These are phyloP conservation scores for Cyprinodon variegatus DNA, from an alignment of 2,113 vertebrate species.

Conservation along the genomic window DNA sequence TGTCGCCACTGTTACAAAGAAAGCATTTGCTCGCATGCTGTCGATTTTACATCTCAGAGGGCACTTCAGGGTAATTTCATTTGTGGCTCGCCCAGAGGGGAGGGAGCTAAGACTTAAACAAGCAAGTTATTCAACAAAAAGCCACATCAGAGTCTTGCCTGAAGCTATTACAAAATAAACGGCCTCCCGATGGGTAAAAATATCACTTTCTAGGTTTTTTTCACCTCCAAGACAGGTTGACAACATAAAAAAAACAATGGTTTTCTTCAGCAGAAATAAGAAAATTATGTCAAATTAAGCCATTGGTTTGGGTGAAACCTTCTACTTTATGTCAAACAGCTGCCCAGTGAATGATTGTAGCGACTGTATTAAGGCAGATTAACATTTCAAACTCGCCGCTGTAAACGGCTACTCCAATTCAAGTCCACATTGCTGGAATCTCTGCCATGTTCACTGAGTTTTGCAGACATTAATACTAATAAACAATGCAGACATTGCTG, in stretches of 20 bases:
- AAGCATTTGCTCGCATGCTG: constrained; percentile 58
- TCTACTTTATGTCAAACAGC: constrained; percentile 11
- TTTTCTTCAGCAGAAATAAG: constrained; percentile 23
- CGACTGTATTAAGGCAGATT: constrained; percentile 22
- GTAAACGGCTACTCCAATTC: constrained; percentile 42
- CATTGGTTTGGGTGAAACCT: constrained; percentile 46
- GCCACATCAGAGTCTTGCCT: constrained; percentile 54
- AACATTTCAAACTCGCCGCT: constrained; percentile 34
- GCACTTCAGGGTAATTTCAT: constrained; percentile 65
- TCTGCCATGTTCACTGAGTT: constrained; percentile 71
- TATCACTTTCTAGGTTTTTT: constrained; percentile 23
- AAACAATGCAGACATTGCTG: constrained; percentile 73
- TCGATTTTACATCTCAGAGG: constrained; percentile 64
- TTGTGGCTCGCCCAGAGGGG: constrained; percentile 36
- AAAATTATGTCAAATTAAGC: constrained; percentile 42
- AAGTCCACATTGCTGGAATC: constrained; percentile 72
- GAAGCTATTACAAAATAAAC: constrained; percentile 49
- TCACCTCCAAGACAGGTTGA: constrained; percentile 10
- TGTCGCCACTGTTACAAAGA: constrained; percentile 61
- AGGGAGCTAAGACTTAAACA: constrained; percentile 60
- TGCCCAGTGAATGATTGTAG: constrained; percentile 38
- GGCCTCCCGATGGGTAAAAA: constrained; percentile 42
- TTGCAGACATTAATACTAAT: constrained; percentile 80
- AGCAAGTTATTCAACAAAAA: constrained; percentile 67
- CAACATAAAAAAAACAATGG: constrained; percentile 1